phyloP scores from a whole-genome alignment of 1,140 invertebrate genomes.

The Mercenaria mercenaria region DNA sequence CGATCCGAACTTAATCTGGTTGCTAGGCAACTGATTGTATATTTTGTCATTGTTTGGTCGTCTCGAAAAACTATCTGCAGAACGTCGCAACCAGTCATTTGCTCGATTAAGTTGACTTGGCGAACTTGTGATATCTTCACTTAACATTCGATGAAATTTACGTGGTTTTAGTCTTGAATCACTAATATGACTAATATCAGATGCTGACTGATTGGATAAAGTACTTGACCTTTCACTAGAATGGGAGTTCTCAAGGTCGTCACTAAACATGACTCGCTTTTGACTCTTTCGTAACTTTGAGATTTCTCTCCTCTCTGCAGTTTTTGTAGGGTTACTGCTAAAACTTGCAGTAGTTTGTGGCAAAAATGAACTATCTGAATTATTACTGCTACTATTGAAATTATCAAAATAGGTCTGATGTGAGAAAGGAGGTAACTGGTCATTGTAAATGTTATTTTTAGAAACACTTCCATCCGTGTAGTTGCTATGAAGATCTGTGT shows the following conservation, averaged over 20 bases:
- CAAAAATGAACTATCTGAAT: neutral
- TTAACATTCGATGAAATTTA: conserved; percentile 27
- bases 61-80: conserved; percentile 13
- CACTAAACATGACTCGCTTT: conserved; percentile 65
- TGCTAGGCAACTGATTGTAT: conserved; percentile 54
- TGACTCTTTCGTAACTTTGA: conserved; percentile 27
- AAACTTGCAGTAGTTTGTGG: conserved; percentile 19
- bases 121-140: conserved; percentile 3
- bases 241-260: conserved; percentile 62
- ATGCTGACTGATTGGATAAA: conserved; percentile 1
- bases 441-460: neutral
- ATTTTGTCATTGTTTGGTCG: conserved; percentile 28
- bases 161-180: neutral
- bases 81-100: conserved; percentile 28
- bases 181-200: conserved; percentile 3
- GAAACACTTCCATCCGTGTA: neutral
- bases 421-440: neutral
- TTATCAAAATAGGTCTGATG: neutral
- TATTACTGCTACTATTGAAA: neutral
- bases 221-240: conserved; percentile 50
- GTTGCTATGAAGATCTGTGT: neutral
- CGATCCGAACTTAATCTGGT: conserved; percentile 30
- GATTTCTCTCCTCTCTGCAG: conserved; percentile 55
- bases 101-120: neutral
- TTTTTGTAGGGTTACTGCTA: conserved; percentile 17